phyloP scores from a whole-genome alignment of 1,140 invertebrate genomes.

The Ridgeia piscesae region DNA sequence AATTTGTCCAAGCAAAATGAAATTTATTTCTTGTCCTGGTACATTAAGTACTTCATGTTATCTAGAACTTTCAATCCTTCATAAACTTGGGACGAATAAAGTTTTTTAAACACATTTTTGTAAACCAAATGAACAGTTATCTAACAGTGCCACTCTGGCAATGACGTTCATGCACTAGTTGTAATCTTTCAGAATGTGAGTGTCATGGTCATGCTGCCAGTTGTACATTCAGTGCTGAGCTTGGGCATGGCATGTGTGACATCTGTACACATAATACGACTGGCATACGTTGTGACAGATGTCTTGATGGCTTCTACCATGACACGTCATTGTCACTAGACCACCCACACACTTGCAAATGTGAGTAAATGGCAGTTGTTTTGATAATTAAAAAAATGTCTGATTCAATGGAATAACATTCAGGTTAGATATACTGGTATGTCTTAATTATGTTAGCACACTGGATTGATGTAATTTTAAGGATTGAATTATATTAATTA shows the following conservation, averaged over 20 bases:
- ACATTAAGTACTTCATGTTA: no score
- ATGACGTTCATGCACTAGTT: background rate
- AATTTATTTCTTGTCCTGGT: no score
- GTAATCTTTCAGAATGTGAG: constrained; percentile 80
- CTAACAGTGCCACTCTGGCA: no score
- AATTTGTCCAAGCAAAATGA: no score
- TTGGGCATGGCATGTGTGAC: constrained; percentile 93
- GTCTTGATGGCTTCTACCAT: constrained; percentile 64
- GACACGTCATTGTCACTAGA: constrained; percentile 16
- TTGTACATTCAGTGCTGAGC: constrained; percentile 86
- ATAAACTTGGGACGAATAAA: no score
- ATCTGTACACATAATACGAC: constrained; percentile 89
- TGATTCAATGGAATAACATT: background rate
- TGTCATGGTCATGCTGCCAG: constrained; percentile 92
- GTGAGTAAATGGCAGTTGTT: constrained; percentile 11
- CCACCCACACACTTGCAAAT: constrained; percentile 17
- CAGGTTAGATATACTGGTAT: no score
- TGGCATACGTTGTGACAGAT: constrained; percentile 92
- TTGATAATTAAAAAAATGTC: background rate
- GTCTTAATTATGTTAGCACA: no score
- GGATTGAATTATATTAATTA: no score
- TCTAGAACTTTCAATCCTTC: no score
- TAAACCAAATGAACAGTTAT: no score
- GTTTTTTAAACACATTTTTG: no score
- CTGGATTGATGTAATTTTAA: no score